Evolutionary conservation across 2,113 vertebrate species (phyloP).

Genomic region (Grantiella picta): DNA sequence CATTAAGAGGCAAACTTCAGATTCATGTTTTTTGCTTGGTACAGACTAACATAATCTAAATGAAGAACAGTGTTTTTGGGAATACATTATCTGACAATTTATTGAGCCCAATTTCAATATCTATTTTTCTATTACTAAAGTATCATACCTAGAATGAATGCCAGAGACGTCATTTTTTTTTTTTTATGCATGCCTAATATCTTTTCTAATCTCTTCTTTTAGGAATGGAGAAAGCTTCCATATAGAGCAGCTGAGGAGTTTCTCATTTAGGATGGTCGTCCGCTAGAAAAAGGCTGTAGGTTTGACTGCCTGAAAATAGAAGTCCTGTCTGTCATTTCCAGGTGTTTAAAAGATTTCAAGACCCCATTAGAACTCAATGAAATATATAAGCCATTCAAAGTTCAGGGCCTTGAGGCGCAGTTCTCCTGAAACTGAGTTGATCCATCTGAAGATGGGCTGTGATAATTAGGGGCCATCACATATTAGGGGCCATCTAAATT

Average conservation of each 20-base stretch:
- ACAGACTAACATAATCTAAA: not conserved
- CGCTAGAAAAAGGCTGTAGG: not conserved
- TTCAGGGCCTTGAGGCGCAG: not conserved
- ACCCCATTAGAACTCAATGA: not conserved
- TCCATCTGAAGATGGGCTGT: not conserved
- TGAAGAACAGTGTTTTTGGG: not conserved
- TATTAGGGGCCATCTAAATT: not conserved
- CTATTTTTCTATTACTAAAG: not conserved
- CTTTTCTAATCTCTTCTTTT: not conserved
- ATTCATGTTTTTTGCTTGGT: not conserved
- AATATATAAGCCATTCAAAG: not conserved
- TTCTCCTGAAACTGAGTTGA: not conserved
- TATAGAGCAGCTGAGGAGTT: not conserved
- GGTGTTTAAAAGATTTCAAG: not conserved
- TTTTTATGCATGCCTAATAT: not conserved
- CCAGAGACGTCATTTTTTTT: no score
- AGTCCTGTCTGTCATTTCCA: not conserved
- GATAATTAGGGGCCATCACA: not conserved
- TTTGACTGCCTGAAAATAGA: not conserved
- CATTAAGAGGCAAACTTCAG: not conserved
- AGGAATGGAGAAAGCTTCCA: not conserved
- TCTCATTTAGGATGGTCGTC: not conserved
- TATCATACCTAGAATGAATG: not conserved
- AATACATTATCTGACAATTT: not conserved
- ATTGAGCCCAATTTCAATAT: not conserved